These are phyloP conservation scores for Cyprinodon diabolis DNA, from an alignment of 2,797 vertebrate genomes.

Conservation along the genomic window DNA sequence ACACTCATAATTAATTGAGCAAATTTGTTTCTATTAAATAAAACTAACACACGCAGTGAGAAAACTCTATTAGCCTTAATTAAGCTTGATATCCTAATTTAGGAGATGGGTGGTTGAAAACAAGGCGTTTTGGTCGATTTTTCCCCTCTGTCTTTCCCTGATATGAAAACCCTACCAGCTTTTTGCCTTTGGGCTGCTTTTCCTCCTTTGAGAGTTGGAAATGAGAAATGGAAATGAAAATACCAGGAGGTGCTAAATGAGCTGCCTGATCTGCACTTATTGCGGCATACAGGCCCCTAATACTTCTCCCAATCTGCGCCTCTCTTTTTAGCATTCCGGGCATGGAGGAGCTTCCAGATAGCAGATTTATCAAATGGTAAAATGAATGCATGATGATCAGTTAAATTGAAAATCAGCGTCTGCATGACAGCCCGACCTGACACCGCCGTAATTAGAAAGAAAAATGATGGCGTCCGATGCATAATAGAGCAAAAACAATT, in stretches of 20 bases:
- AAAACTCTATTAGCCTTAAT: constrained; percentile 99
- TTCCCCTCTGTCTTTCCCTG: constrained; percentile 74
- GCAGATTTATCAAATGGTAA: constrained; percentile 99
- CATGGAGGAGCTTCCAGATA: constrained; percentile 97
- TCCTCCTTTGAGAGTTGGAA: constrained; percentile 98
- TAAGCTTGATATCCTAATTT: constrained; percentile 99
- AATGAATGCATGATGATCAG: constrained; percentile 99
- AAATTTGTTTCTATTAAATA: constrained; percentile 99
- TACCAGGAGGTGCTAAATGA: constrained; percentile 99
- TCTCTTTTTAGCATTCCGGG: constrained; percentile 98
- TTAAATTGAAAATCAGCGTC: constrained; percentile 99
- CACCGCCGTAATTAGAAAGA: constrained; percentile 99
- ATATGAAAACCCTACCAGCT: constrained; percentile 89
- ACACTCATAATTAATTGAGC: constrained; percentile 99
- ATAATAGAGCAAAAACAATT: constrained; percentile 99
- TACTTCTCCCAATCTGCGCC: constrained; percentile 94
- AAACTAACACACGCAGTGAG: constrained; percentile 99
- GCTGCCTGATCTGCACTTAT: constrained; percentile 99
- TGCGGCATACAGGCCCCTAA: constrained; percentile 98
- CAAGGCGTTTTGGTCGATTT: constrained; percentile 89
- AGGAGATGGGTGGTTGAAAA: constrained; percentile 98
- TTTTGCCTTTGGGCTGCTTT: constrained; percentile 96
- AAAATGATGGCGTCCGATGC: constrained; percentile 99
- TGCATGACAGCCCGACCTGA: constrained; percentile 99
- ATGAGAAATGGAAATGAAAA: constrained; percentile 99